Conservation (phyloP, 2,113 vertebrate genomes). For the Urocynchramus pylzowi region DNA sequence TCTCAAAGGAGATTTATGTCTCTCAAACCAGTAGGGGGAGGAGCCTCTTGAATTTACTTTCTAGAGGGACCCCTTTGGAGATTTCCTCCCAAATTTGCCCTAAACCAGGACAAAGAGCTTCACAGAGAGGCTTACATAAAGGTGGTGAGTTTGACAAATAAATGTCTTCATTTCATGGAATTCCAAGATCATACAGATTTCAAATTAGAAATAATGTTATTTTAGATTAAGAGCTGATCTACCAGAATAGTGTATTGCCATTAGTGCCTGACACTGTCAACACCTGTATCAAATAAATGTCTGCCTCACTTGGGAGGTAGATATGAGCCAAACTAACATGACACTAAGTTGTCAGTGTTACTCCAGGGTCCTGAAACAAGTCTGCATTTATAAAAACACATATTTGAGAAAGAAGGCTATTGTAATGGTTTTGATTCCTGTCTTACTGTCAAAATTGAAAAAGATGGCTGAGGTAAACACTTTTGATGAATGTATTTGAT, state of each 20-base stretch:
- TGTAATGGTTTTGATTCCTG: background rate
- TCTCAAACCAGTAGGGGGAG: fast-evolving
- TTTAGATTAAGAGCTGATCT: background rate
- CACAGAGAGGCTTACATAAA: background rate
- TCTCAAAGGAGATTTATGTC: background rate
- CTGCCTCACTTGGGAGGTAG: background rate
- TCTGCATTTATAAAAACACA: background rate
- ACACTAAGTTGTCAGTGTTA: background rate
- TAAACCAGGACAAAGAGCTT: background rate
- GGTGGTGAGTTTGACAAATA: background rate
- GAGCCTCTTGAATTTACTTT: background rate
- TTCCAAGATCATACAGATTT: background rate
- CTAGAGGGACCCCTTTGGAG: background rate
- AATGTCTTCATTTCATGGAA: background rate
- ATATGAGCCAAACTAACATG: background rate
- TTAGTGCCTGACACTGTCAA: background rate
- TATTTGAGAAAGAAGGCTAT: background rate
- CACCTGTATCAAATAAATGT: background rate
- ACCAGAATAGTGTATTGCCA: background rate
- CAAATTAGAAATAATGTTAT: background rate
- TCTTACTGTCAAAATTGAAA: background rate
- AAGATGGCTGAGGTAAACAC: background rate
- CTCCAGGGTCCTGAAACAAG: background rate
- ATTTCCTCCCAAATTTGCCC: background rate
- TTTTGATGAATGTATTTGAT: background rate